These are phyloP conservation scores for Peromyscus leucopus DNA, from an alignment of 2,113 vertebrate genomes.

Conservation along the genomic window DNA sequence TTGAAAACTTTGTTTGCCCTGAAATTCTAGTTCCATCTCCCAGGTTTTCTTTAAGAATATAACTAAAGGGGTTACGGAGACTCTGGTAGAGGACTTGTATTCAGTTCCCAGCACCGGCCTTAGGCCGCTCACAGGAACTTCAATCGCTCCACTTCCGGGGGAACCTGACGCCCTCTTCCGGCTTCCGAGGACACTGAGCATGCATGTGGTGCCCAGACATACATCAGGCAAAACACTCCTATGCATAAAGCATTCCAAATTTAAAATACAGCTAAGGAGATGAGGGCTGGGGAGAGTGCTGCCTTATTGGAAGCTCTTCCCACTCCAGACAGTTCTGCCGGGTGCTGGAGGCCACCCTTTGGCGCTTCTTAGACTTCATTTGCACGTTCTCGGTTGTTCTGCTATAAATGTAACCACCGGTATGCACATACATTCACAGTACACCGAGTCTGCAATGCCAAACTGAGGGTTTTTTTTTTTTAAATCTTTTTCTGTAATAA, in stretches of 20 bases:
- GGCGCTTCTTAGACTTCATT: constrained; percentile 85
- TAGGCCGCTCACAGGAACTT: background rate
- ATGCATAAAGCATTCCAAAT: background rate
- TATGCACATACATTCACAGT: constrained; percentile 76
- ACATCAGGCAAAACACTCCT: background rate
- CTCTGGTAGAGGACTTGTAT: background rate
- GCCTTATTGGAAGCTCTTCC: constrained; percentile 78
- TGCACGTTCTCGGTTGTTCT: constrained; percentile 84
- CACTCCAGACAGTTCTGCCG: constrained; percentile 48
- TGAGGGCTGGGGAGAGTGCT: constrained; percentile 76
- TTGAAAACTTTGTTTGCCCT: constrained; percentile 36
- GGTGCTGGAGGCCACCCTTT: constrained; percentile 66
- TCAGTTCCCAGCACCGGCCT: background rate
- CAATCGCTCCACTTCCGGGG: background rate
- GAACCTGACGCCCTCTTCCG: background rate
- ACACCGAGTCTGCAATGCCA: constrained; percentile 43
- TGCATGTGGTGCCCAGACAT: background rate
- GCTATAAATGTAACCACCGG: constrained; percentile 86
- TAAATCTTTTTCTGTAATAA: background rate
- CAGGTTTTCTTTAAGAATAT: constrained; percentile 16
- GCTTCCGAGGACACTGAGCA: background rate
- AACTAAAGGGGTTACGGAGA: constrained; percentile 70
- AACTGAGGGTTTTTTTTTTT: background rate
- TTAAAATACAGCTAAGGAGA: constrained; percentile 76
- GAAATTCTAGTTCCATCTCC: background rate